Conservation (phyloP, 2,888 invertebrate species). For the Aricia artaxerxes region DNA sequence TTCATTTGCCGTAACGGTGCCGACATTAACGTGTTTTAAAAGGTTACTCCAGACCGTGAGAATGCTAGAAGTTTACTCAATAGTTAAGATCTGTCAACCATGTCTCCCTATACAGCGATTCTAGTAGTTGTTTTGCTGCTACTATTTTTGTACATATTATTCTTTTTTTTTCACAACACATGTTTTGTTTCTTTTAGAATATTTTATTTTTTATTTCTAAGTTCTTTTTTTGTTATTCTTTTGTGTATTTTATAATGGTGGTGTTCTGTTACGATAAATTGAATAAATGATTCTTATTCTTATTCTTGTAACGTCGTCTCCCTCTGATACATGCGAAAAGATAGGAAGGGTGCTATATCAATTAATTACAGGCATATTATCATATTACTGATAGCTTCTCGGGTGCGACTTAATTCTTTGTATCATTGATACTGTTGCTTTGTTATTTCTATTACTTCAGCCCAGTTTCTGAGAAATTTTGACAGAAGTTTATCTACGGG, state of each 20-base stretch:
- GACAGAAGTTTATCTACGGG: too few species aligned
- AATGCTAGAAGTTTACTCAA: slow-evolving; percentile 5
- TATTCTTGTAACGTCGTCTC: not conserved
- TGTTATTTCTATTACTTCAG: not conserved
- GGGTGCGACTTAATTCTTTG: not conserved
- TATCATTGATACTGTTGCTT: not conserved
- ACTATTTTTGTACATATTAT: too few species aligned
- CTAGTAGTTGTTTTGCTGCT: not conserved
- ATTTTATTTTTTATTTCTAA: too few species aligned
- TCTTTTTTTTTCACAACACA: too few species aligned
- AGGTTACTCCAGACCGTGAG: slow-evolving; percentile 27
- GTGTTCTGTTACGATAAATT: too few species aligned
- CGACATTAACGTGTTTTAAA: slow-evolving; percentile 21
- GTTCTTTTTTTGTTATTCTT: too few species aligned
- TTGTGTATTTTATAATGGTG: too few species aligned
- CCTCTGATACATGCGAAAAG: slow-evolving; percentile 3
- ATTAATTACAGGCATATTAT: slow-evolving; percentile 1
- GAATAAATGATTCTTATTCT: too few species aligned
- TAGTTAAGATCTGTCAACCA: slow-evolving; percentile 29
- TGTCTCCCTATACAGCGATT: slow-evolving; percentile 18
- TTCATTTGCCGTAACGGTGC: slow-evolving; percentile 3
- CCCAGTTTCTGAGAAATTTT: too few species aligned
- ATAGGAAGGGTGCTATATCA: not conserved
- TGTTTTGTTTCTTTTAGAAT: too few species aligned
- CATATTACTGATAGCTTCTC: not conserved